Evolutionary conservation across 2,888 invertebrate genomes (phyloP).

Genomic region (Trichacis sp.): DNA sequence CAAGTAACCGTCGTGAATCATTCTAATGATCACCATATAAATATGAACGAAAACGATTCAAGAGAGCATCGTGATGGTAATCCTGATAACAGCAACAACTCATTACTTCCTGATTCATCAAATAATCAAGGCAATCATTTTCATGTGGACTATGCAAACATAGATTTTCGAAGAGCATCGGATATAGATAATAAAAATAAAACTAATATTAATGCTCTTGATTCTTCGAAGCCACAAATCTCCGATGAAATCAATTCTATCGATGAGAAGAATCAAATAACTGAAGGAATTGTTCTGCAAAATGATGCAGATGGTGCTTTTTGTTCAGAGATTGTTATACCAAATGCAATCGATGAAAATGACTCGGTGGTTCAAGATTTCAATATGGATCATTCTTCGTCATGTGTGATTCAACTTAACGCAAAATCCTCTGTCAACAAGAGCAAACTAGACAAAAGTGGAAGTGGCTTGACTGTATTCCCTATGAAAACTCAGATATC

Average conservation of each 20-base stretch:
- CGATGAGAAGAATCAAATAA: neutral
- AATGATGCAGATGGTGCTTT: neutral
- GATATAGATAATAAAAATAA: neutral
- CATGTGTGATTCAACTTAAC: neutral
- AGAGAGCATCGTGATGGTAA: constrained; percentile 15
- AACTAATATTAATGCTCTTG: neutral
- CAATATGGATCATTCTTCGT: neutral
- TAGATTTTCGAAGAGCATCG: neutral
- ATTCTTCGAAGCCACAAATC: neutral
- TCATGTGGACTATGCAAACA: constrained; percentile 2
- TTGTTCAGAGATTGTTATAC: neutral
- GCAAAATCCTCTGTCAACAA: neutral
- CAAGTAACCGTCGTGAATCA: constrained; percentile 13
- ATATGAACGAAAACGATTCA: constrained; percentile 23
- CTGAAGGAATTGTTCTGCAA: neutral
- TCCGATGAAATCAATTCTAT: neutral
- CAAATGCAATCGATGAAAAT: neutral
- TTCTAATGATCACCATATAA: neutral
- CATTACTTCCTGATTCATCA: constrained; percentile 17
- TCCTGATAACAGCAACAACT: constrained; percentile 13
- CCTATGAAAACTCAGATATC: neutral
- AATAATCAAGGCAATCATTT: neutral
- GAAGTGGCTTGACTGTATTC: neutral
- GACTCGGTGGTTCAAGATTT: neutral
- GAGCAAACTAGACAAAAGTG: too few relatives aligned